phyloP scores from a whole-genome alignment of 1,140 invertebrate species.

The Drosophila ercepeae region DNA sequence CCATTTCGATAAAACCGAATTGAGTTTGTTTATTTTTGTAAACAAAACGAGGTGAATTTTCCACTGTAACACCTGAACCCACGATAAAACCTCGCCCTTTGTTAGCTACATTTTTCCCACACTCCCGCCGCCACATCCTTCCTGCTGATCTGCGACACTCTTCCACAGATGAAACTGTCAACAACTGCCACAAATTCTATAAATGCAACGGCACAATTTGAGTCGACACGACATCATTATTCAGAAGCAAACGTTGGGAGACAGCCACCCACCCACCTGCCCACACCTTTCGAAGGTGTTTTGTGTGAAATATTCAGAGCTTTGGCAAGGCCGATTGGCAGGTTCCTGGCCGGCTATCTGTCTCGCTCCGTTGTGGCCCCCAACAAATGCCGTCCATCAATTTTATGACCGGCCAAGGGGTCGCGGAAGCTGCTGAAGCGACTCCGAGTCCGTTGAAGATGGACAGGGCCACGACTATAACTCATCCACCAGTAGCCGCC shows the following conservation, averaged over 20 bases:
- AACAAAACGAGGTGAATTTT: neutral
- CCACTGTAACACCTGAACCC: neutral
- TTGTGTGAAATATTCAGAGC: neutral
- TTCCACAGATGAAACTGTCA: slow-evolving; percentile 61
- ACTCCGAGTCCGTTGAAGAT: slow-evolving; percentile 7
- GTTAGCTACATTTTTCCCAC: slow-evolving; percentile 25
- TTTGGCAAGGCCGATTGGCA: slow-evolving; percentile 26
- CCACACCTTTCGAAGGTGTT: slow-evolving; percentile 8
- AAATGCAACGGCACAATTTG: slow-evolving; percentile 47
- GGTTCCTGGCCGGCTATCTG: slow-evolving; percentile 1
- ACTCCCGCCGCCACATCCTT: neutral
- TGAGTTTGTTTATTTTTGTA: neutral
- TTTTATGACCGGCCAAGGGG: slow-evolving; percentile 41
- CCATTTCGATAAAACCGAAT: too few relatives aligned
- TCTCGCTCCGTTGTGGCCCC: slow-evolving; percentile 12
- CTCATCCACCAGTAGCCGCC: slow-evolving; percentile 25
- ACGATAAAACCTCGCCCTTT: slow-evolving; percentile 21
- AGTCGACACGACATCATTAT: slow-evolving; percentile 49
- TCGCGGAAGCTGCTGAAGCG: slow-evolving; percentile 13
- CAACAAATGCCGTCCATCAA: slow-evolving; percentile 38
- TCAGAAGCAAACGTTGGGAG: slow-evolving; percentile 55
- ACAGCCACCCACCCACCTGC: slow-evolving; percentile 3
- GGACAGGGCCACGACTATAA: slow-evolving; percentile 31
- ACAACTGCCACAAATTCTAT: slow-evolving; percentile 37
- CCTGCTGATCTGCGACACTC: slow-evolving; percentile 20